These are phyloP conservation scores for Rhodinocichla rosea DNA, from an alignment of 2,113 vertebrate genomes.

Conservation along the genomic window DNA sequence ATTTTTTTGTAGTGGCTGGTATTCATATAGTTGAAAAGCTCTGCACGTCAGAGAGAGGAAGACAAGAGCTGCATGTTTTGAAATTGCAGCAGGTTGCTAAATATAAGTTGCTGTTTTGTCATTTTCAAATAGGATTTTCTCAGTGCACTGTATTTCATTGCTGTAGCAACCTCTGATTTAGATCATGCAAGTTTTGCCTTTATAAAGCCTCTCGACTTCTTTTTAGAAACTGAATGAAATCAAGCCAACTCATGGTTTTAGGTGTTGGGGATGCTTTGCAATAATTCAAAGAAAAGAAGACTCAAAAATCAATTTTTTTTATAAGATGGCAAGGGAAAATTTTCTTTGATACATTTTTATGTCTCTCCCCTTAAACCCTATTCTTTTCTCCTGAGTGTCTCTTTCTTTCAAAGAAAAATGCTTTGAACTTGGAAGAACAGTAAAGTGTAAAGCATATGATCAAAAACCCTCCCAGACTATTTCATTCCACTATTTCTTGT, in stretches of 20 bases:
- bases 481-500: background rate
- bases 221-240: background rate
- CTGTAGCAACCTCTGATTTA: background rate
- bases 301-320: background rate
- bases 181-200: background rate
- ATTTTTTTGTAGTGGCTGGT: background rate
- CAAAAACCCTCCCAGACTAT: background rate
- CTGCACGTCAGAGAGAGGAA: background rate
- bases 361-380: background rate
- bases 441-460: slow-evolving; percentile 5
- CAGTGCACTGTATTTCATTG: background rate
- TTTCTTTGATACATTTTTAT: background rate
- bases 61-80: background rate
- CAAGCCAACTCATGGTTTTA: background rate
- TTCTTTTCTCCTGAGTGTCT: background rate
- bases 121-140: background rate
- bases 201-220: background rate
- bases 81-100: background rate
- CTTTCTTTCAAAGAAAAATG: slow-evolving; percentile 2
- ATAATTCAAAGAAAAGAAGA: background rate
- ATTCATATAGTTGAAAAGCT: background rate
- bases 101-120: background rate
- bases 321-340: background rate
- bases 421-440: slow-evolving; percentile 8
- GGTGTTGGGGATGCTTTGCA: background rate